phyloP scores from a whole-genome alignment of 2,888 invertebrate genomes.

The Lamellibrachia satsuma region DNA sequence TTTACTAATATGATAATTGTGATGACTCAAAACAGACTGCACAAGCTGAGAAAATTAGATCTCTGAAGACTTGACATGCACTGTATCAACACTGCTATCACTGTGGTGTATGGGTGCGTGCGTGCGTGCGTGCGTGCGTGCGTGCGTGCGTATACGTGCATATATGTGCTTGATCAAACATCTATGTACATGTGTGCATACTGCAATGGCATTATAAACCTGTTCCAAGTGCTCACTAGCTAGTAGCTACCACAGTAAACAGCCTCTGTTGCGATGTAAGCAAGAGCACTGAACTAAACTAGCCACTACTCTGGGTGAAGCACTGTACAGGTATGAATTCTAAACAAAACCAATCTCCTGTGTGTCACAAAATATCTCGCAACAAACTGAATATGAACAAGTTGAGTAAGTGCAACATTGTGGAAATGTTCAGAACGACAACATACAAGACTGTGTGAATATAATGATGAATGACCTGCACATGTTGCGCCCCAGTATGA shows the following conservation, averaged over 20 bases:
- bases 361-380: not conserved
- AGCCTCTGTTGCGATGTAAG: not conserved
- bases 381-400: not conserved
- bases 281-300: not conserved
- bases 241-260: not conserved
- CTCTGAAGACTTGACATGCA: not conserved
- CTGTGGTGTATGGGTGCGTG: not conserved
- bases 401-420: not conserved
- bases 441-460: not conserved
- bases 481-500: not conserved
- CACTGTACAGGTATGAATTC: not conserved
- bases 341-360: not conserved
- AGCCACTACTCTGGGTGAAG: not conserved
- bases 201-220: not conserved
- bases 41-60: not conserved
- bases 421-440: not conserved
- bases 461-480: not conserved
- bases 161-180: not conserved
- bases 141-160: not conserved
- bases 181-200: not conserved
- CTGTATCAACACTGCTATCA: not conserved
- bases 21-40: not conserved
- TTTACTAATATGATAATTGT: not conserved
- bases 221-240: not conserved
- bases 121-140: not conserved